Conservation (phyloP, 2,113 vertebrate genomes). For the Dipodomys ordii region DNA sequence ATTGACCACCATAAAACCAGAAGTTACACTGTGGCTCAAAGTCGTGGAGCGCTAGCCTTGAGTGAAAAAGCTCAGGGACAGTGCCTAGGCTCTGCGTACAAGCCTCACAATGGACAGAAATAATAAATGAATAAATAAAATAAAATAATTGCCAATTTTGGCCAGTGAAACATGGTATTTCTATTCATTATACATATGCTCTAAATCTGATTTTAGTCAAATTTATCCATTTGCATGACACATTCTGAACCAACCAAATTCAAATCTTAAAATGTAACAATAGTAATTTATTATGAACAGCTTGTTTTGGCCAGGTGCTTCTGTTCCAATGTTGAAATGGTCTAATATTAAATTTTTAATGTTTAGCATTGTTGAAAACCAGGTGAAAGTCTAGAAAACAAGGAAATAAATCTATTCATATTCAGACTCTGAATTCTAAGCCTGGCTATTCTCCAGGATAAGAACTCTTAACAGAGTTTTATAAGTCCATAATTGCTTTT, state of each 20-base stretch:
- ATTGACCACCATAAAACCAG: too few relatives aligned
- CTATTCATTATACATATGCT: background rate
- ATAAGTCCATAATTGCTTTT: slow-evolving; percentile 20
- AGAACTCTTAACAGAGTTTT: slow-evolving; percentile 43
- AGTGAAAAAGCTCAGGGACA: too few relatives aligned
- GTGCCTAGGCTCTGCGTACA: too few relatives aligned
- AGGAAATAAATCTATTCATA: background rate
- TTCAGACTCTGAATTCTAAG: slow-evolving; percentile 13
- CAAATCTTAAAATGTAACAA: slow-evolving; percentile 37
- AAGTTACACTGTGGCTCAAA: too few relatives aligned
- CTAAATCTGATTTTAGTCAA: slow-evolving; percentile 20
- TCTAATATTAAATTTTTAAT: slow-evolving; percentile 10
- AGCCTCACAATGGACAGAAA: background rate
- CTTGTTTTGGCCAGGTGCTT: background rate
- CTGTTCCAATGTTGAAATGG: slow-evolving; percentile 28
- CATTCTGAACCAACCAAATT: background rate
- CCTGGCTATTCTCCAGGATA: background rate
- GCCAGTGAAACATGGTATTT: background rate
- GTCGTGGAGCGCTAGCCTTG: too few relatives aligned
- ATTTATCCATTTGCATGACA: slow-evolving; percentile 2
- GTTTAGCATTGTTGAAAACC: slow-evolving; percentile 40
- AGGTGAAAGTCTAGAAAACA: slow-evolving; percentile 23
- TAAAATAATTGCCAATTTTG: background rate
- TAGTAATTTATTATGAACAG: background rate
- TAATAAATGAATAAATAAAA: background rate